These are phyloP conservation scores for Rutilus rutilus DNA, from an alignment of 2,113 vertebrate genomes.

Conservation along the genomic window DNA sequence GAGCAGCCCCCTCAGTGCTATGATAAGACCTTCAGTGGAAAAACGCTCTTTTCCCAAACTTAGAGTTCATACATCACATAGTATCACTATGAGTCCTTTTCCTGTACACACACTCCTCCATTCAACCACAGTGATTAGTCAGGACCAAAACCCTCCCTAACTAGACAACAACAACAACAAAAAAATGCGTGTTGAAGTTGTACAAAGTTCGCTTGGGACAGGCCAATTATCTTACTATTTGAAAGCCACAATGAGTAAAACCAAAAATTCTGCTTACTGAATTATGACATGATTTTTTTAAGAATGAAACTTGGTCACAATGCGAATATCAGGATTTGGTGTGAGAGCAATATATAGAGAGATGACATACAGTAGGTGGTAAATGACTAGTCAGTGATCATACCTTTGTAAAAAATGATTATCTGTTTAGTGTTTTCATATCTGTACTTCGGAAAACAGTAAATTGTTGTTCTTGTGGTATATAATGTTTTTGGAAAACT, in stretches of 20 bases:
- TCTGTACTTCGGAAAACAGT: conserved; percentile 1
- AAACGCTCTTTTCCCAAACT: neutral
- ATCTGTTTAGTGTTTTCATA: neutral
- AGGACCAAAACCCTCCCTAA: conserved; percentile 36
- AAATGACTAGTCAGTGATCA: neutral
- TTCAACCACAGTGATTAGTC: conserved; percentile 34
- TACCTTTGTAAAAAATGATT: neutral
- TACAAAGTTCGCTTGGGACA: neutral
- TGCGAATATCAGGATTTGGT: neutral
- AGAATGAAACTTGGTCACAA: neutral
- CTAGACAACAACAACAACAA: neutral
- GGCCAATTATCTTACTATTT: neutral
- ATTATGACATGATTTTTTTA: neutral
- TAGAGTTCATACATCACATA: conserved; percentile 3
- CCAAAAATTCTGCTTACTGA: neutral
- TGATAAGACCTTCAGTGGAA: conserved; percentile 29
- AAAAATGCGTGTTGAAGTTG: neutral
- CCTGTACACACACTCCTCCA: conserved; percentile 21
- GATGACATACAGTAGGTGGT: no score
- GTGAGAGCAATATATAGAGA: neutral
- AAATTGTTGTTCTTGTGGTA: conserved; percentile 2
- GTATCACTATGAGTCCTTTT: conserved; percentile 31
- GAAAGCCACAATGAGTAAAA: neutral
- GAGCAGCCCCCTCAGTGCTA: conserved; percentile 17
- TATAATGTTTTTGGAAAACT: conserved; percentile 12